Conservation (phyloP, 2,113 vertebrate species). For the Coturnix japonica region DNA sequence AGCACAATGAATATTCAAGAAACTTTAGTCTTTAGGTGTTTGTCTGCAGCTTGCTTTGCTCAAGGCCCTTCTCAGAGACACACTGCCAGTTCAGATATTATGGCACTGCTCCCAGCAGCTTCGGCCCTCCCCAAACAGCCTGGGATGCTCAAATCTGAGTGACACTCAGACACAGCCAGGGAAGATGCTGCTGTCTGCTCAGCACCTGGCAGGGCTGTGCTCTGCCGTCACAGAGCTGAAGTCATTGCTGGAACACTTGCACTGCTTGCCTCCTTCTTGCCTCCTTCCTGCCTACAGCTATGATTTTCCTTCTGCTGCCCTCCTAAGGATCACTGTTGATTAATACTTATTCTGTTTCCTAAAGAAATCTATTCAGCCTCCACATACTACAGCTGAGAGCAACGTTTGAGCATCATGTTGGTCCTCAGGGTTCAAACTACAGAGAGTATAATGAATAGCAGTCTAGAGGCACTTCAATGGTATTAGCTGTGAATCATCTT, state of each 20-base stretch:
- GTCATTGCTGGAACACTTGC: background rate
- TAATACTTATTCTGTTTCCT: conserved; percentile 45
- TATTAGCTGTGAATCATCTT: conserved; percentile 46
- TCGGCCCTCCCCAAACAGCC: background rate
- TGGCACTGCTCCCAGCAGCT: background rate
- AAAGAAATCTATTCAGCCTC: conserved; percentile 39
- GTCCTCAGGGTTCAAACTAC: conserved; percentile 46
- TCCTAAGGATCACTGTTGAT: conserved; percentile 42
- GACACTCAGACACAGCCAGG: background rate
- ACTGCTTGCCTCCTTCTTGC: background rate
- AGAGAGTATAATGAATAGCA: conserved; percentile 45
- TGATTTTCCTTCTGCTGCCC: conserved; percentile 9
- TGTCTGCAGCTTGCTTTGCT: background rate
- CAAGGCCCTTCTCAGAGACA: background rate
- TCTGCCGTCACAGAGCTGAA: background rate
- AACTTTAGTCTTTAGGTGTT: background rate
- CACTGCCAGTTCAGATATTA: background rate
- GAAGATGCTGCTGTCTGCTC: background rate
- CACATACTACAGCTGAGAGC: conserved; percentile 1
- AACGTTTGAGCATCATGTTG: background rate
- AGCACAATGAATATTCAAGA: background rate
- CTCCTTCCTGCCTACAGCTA: conserved; percentile 32
- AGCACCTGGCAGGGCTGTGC: background rate
- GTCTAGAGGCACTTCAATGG: conserved; percentile 25
- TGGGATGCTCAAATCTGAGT: background rate